Percentiles rank a stretch among this genome's conserved stretches.
These are phyloP conservation scores for Gastracanthus pulcherrimus DNA, from an alignment of 2,888 invertebrate species.

Conservation along the genomic window DNA sequence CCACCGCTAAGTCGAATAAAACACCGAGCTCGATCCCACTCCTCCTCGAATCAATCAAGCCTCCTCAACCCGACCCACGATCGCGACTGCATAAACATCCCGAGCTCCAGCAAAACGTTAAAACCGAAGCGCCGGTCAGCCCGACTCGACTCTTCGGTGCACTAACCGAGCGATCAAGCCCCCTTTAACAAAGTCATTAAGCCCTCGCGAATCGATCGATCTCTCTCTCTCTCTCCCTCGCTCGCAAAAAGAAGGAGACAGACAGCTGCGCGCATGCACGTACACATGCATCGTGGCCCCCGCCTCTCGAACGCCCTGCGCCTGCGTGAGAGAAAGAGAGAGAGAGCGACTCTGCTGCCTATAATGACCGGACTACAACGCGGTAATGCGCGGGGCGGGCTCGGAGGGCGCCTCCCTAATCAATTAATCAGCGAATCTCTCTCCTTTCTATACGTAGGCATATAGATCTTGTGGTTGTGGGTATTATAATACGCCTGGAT, in stretches of 20 bases:
- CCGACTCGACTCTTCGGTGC: neutral
- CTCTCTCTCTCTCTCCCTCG: neutral
- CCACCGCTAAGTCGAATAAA: too few relatives aligned
- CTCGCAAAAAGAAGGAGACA: neutral
- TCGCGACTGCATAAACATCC: neutral
- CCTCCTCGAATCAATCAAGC: constrained; percentile 41
- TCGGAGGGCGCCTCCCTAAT: constrained; percentile 73
- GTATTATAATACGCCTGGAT: neutral
- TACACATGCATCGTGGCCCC: neutral
- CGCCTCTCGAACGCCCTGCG: neutral
- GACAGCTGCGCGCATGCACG: neutral
- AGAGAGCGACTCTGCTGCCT: constrained; percentile 51
- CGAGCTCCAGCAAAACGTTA: neutral
- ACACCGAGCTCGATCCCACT: neutral
- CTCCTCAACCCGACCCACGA: neutral
- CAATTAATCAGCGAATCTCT: constrained; percentile 75
- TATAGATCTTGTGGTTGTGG: neutral
- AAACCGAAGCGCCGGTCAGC: neutral
- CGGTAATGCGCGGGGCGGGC: constrained; percentile 72
- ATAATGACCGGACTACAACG: constrained; percentile 70
- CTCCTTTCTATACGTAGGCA: neutral
- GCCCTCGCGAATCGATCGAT: constrained; percentile 49
- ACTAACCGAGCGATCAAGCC: constrained; percentile 11
- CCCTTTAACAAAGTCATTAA: constrained; percentile 57
- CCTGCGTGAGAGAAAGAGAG: neutral